These are phyloP conservation scores for Subanguina moxae DNA, from an alignment of 1,140 invertebrate genomes.

Conservation along the genomic window DNA sequence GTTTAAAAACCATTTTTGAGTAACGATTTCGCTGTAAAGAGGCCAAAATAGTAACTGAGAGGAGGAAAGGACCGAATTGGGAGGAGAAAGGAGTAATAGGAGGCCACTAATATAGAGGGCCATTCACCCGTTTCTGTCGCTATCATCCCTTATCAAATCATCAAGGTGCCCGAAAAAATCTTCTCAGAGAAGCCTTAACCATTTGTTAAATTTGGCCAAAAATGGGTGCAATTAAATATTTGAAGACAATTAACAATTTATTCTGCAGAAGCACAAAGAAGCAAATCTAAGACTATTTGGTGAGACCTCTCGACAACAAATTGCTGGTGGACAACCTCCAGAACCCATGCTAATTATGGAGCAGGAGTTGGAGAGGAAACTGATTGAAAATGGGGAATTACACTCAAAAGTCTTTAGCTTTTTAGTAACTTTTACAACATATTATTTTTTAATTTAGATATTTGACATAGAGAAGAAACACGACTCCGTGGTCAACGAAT, in stretches of 20 bases:
- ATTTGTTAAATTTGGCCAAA: background rate
- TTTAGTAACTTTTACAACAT: background rate
- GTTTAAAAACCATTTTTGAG: too few relatives aligned
- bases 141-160: too few relatives aligned
- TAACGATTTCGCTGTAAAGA: too few relatives aligned
- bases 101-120: too few relatives aligned
- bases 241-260: background rate
- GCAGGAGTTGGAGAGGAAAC: conserved; percentile 44
- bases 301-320: conserved; percentile 31
- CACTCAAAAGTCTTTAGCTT: conserved; percentile 34
- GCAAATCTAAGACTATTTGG: conserved; percentile 44
- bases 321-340: conserved; percentile 3
- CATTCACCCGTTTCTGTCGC: too few relatives aligned
- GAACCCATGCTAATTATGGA: conserved; percentile 36
- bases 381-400: conserved; percentile 40
- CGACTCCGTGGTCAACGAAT: conserved; percentile 21
- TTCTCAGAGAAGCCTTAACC: background rate
- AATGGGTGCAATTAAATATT: too few relatives aligned
- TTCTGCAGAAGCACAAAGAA: conserved; percentile 43
- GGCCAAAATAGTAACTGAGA: too few relatives aligned
- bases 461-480: conserved; percentile 42
- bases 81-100: too few relatives aligned
- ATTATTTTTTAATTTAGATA: conserved; percentile 18
- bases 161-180: too few relatives aligned
- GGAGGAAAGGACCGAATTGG: too few relatives aligned